A percentile compares a stretch with the other conserved stretches of the same genome.
phyloP scores from a whole-genome alignment of 2,888 invertebrate species.

The Sussaba pulchella region DNA sequence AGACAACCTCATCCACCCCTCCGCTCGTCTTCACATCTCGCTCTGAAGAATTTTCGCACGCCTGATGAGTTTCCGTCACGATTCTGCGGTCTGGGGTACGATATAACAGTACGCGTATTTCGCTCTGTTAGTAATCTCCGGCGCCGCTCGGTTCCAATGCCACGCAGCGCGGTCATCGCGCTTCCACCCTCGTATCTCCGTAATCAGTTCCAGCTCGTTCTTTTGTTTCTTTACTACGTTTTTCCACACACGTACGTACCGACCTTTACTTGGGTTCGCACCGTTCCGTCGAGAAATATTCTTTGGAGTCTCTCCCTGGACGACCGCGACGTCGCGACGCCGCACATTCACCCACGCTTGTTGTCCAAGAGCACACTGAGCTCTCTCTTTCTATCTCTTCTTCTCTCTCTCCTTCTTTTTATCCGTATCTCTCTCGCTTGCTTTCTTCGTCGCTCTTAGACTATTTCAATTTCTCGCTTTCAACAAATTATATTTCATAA shows the following conservation, averaged over 20 bases:
- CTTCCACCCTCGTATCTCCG: conserved; percentile 55
- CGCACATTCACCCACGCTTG: conserved; percentile 24
- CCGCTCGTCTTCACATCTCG: conserved; percentile 59
- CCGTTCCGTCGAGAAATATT: conserved; percentile 22
- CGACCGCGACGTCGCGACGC: conserved; percentile 27
- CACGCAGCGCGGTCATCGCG: conserved; percentile 55
- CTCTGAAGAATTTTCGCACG: conserved; percentile 79
- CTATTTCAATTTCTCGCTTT: conserved; percentile 34
- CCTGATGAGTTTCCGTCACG: conserved; percentile 81
- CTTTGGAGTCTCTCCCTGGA: conserved; percentile 31
- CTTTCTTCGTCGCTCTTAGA: no score
- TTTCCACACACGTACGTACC: conserved; percentile 47
- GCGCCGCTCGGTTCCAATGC: conserved; percentile 59
- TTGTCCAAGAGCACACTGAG: not conserved
- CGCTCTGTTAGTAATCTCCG: conserved; percentile 69
- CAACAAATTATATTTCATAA: conserved; percentile 32
- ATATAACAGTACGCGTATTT: conserved; percentile 14
- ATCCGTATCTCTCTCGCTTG: no score
- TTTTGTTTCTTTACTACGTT: conserved; percentile 23
- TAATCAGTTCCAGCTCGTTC: conserved; percentile 29
- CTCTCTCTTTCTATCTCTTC: not conserved
- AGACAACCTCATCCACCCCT: conserved; percentile 35
- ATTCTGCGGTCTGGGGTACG: conserved; percentile 72
- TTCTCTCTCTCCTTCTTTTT: not conserved
- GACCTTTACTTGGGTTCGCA: conserved; percentile 39